Evolutionary conservation across 1,140 invertebrate species (phyloP), one percentile per base, ranked within the genome.

Genomic region (Druon quercuslanigerum): DNA sequence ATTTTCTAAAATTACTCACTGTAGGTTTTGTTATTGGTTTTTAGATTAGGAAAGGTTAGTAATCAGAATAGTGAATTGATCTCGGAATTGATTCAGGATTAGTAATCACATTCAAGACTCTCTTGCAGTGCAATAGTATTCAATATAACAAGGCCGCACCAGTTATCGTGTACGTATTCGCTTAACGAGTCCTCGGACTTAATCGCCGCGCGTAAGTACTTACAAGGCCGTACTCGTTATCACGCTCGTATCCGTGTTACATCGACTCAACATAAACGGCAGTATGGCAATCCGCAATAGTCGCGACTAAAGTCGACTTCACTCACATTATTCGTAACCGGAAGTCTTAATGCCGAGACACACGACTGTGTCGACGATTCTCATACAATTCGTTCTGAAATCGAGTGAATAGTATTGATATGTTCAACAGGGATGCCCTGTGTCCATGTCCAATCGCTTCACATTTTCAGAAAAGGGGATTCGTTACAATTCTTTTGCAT

Each of bases 121-220:
- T 60, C 13, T 3, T 60, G 20, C 14, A 33, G 13, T 14, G 20
- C 20, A 25, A 60, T 33, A 33, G 16, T 66, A 40, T 66, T n/a
- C 40, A 46, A 40, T 66, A 66, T 33, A 66, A 66, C 79, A 81
- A 87, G 84, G 84, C 78, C 80, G 57, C 13, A 25, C 57, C 73
- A 20, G 77, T 82, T 82, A 82, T 82, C 80, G 77, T 75, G n/a
- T 76, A 73, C 54, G 73, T 57, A 60, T 72, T 71, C 74, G 40
- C 77, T 76, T 76, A 81, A 78, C 80, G 77, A 82, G 84, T 86
- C 78, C 84, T 86, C 84, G 82, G 79, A 84, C 84, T 87, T 87
- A 85, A 85, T 86, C 83, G 81, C 78, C 71, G 78, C 79, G 82
- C 33, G 60, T 66, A 66, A 66, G 60, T 83, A 82, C 74, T 78